Percentiles rank a stretch among this genome's conserved stretches.
phyloP scores from a whole-genome alignment of 2,888 invertebrate species.

The Hedya salicella region DNA sequence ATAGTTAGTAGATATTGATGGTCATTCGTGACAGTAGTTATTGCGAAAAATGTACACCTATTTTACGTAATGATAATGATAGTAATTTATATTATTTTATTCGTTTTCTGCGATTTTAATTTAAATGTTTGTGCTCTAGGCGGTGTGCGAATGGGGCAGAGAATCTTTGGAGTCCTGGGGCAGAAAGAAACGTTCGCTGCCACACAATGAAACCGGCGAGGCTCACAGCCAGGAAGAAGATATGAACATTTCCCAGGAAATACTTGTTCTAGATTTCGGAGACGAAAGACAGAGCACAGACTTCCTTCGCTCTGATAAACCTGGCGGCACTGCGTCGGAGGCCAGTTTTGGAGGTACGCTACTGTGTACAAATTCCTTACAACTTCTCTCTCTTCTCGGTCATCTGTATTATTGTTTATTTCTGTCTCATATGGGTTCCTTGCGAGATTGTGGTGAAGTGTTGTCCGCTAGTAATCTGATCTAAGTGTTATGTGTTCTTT shows the following conservation, averaged over 20 bases:
- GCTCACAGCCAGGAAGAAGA: constrained; percentile 89
- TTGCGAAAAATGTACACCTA: no score
- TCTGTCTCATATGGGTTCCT: no score
- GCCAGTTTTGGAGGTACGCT: constrained; percentile 89
- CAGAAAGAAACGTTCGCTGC: constrained; percentile 91
- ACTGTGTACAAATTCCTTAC: constrained; percentile 11
- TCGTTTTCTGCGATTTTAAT: not conserved
- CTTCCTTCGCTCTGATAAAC: constrained; percentile 90
- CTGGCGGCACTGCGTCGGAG: constrained; percentile 84
- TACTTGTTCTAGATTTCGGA: constrained; percentile 95
- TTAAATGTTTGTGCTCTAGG: constrained; percentile 76
- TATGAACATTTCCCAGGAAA: constrained; percentile 97
- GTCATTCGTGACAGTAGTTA: not conserved
- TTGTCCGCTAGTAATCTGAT: not conserved
- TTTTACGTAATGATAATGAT: no score
- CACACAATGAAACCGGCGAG: constrained; percentile 85
- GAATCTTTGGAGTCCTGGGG: constrained; percentile 97
- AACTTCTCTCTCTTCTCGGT: no score
- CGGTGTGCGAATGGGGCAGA: constrained; percentile 95
- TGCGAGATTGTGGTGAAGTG: no score
- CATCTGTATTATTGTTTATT: no score
- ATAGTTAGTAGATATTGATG: not conserved
- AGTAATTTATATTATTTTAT: no score
- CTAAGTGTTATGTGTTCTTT: not conserved
- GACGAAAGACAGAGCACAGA: constrained; percentile 93